These are phyloP conservation scores for Leguminivora glycinivorella DNA, from an alignment of 1,140 invertebrate species.

Conservation along the genomic window DNA sequence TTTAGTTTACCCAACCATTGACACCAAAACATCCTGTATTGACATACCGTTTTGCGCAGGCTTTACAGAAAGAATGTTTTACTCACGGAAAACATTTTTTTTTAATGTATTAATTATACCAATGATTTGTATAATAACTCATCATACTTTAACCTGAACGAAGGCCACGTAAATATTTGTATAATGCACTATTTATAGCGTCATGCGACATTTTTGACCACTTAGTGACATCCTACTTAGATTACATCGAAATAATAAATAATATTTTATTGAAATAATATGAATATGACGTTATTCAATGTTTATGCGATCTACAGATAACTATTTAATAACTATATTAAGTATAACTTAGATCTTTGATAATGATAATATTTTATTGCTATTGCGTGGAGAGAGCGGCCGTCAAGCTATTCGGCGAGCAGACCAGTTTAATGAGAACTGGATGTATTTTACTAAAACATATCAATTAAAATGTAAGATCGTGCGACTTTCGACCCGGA, in stretches of 20 bases:
- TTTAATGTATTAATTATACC: no score
- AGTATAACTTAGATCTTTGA: not conserved
- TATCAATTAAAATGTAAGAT: no score
- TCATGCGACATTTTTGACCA: not conserved
- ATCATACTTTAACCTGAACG: not conserved
- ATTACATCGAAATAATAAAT: slow-evolving; percentile 6
- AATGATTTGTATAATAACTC: no score
- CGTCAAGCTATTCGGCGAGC: no score
- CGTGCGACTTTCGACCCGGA: no score
- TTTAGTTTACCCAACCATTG: no score
- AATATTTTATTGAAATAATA: not conserved
- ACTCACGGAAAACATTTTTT: no score
- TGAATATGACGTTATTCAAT: not conserved
- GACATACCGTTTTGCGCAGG: no score
- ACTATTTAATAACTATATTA: not conserved
- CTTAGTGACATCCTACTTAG: not conserved
- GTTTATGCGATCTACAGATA: not conserved
- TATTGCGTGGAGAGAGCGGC: not conserved
- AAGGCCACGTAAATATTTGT: not conserved
- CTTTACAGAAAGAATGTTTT: no score
- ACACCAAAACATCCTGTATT: no score
- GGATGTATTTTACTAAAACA: no score
- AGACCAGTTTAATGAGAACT: no score
- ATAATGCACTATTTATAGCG: not conserved
- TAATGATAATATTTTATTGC: not conserved